Evolutionary conservation across 2,888 invertebrate genomes (phyloP), one percentile per base, ranked within the genome.

Genomic region (Patella depressa): DNA sequence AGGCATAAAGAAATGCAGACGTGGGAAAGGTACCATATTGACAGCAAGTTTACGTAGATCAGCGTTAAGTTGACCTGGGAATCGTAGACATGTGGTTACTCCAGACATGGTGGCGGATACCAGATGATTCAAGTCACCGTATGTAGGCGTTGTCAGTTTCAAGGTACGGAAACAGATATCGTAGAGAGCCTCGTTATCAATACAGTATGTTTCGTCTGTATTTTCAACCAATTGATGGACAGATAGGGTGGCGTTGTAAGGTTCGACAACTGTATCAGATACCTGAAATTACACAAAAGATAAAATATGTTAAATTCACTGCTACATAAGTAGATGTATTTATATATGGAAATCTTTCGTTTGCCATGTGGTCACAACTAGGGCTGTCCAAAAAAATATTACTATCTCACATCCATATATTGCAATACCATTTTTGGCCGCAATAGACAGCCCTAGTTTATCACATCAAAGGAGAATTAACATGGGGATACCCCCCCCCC

Each of bases 151-250:
- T n/a, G 65, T 65, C 11, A 65, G 65, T 65, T 65, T 65, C 19
- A 65, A 65, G 11, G 65, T 65, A 24, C 65, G 19, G 65, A 65
- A 65, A 24, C 65, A 65, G 65, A 65, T 65, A 65, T 65, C 65
- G 12, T 65, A 65, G 19, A 65, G 14, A 24, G 65, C 65, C 24
- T 65, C 65, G 24, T 65, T 65, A 24, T 65, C 65, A 19, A 65
- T 65, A 65, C 65, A 65, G 65, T 65, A 65, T 3, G 65, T 65
- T 11, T 65, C 65, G 11, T 65, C 65, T 65, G 65, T 65, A 65
- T 65, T 65, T 65, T 65, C 65, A 24, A 65, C 65, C 65, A 65
- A 24, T 24, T 65, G 65, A 65, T 65, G 65, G 24, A 65, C 65
- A 3, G 65, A 65, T 19, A 65, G 65, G 2, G 65, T 65, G 65